Evolutionary conservation across 2,888 invertebrate species (phyloP), one percentile per base, ranked within the genome.

Genomic region (Drymonia ruficornis): DNA sequence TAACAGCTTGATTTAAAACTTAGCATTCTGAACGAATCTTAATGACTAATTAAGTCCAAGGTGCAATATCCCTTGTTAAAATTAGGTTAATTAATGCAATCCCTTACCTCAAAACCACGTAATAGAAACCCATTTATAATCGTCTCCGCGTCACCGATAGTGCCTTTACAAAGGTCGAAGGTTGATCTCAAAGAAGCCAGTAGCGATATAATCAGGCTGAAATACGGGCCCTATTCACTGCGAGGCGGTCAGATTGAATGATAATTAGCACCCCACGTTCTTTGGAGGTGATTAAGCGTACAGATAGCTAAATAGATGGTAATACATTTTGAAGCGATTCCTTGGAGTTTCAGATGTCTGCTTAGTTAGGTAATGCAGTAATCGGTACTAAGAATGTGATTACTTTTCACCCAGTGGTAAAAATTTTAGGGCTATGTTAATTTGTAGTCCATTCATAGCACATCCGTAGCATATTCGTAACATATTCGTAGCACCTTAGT

Each of bases 161-260:
- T 49, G 42, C 48, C 55, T 59, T 49, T 13, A 47, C 34, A 45
- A 40, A 29, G 53, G 52, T 44, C 52, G 34, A 47, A 50, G 63
- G 48, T 47, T 69, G 28, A 45, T 45, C 28, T 56, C 70, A 70
- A 71, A 70, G 65, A 65, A 59, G 59, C 63, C 52, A 52, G 44
- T 47, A 45, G 49, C 52, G 55, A 70, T 65, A 61, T 63, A 61
- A 76, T 75, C 70, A 49, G 34, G 18, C 56, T 56, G 50, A 65
- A 69, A 72, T 63, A 64, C 63, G 65, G 64, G 52, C n/a, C 36
- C 65, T 38, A 65, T 74, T 72, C 64, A 70, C 13, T 48, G 0
- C 40, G 13, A 19, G 15, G 43, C 47, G 45, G 43, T 46, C 58
- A 55, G 62, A 71, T 63, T 65, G 53, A 70, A 70, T 63, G 65